Conservation (phyloP, 2,888 invertebrate genomes). For the Drosophila cracens region DNA sequence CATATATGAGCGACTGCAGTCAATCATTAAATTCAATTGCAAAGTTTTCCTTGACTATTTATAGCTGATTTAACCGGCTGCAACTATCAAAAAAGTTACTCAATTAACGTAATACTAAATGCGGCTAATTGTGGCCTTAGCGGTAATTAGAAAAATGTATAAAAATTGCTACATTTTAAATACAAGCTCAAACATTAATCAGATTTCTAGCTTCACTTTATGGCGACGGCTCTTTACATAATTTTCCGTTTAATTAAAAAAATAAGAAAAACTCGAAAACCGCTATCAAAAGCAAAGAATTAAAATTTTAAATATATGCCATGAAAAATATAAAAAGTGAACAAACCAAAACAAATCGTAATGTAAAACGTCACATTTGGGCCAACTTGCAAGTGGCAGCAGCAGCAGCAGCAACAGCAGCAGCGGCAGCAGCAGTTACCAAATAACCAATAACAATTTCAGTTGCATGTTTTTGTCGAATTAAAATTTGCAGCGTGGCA, state of each 20-base stretch:
- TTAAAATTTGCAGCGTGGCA: conserved; percentile 79
- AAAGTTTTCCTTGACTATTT: conserved; percentile 42
- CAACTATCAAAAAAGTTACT: conserved; percentile 1
- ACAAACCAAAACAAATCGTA: conserved; percentile 8
- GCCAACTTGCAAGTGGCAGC: conserved; percentile 50
- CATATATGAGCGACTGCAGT: conserved; percentile 47
- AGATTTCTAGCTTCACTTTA: not conserved
- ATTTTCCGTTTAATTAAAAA: not conserved
- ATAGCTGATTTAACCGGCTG: conserved; percentile 4
- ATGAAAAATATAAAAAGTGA: not conserved
- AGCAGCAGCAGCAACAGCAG: conserved; percentile 29
- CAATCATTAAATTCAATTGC: conserved; percentile 67
- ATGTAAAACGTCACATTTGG: conserved; percentile 38
- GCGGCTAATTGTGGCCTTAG: not conserved
- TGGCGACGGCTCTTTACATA: not conserved
- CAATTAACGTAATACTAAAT: not conserved
- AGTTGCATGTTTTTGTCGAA: conserved; percentile 74
- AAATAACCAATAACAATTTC: conserved; percentile 79
- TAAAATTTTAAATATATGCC: not conserved
- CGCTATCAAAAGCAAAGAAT: conserved; percentile 1
- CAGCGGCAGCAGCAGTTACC: conserved; percentile 30
- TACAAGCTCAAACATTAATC: not conserved
- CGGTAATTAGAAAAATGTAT: not conserved
- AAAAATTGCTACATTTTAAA: not conserved
- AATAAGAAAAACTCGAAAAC: not conserved